A percentile compares a stretch with the other conserved stretches of the same genome.
These are phyloP conservation scores for Encarsia formosa DNA, from an alignment of 2,888 invertebrate genomes.

Conservation along the genomic window DNA sequence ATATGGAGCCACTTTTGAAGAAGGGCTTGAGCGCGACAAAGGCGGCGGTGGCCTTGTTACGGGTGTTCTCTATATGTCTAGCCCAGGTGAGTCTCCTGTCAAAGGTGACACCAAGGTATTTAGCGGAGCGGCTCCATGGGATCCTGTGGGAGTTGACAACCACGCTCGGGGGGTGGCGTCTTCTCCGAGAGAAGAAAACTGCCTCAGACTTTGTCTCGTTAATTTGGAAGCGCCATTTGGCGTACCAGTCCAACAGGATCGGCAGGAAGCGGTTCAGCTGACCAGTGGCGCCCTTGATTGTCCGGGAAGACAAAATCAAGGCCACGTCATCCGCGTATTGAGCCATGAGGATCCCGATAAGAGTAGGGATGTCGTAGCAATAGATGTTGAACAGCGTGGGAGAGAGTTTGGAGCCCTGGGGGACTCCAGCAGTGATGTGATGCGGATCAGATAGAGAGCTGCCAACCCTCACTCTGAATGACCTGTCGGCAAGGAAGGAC, in stretches of 20 bases:
- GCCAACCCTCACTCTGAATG: conserved; percentile 31
- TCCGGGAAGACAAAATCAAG: conserved; percentile 18
- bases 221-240: conserved; percentile 5
- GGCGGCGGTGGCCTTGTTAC: no score
- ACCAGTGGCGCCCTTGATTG: not conserved
- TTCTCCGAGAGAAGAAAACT: not conserved
- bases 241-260: not conserved
- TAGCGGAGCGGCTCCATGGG: no score
- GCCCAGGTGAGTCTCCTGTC: no score
- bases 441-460: not conserved
- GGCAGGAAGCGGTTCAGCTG: not conserved
- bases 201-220: conserved; percentile 5
- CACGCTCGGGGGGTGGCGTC: no score
- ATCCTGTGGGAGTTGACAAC: no score
- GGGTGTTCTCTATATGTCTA: no score
- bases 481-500: conserved; percentile 31
- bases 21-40: no score
- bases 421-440: conserved; percentile 34
- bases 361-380: conserved; percentile 27
- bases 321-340: conserved; percentile 32
- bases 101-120: no score
- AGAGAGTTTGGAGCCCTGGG: conserved; percentile 32
- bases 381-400: conserved; percentile 26
- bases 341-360: conserved; percentile 21
- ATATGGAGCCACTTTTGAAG: no score